Base-by-base conservation (phyloP, 2,113 vertebrate genomes). In the Brachirus orientalis region DNA sequence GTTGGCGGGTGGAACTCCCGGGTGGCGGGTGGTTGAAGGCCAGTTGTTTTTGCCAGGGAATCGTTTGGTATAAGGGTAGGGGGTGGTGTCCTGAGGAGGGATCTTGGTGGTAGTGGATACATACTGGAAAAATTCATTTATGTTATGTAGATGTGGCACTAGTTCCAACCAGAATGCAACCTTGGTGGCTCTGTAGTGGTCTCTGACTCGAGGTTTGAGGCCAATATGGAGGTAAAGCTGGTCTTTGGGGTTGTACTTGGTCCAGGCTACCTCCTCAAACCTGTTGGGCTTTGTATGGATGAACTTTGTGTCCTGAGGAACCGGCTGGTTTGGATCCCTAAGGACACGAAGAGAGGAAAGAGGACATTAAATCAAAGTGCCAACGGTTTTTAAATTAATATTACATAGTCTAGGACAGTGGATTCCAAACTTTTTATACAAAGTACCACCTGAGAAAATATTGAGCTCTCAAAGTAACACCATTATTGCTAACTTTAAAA, bases 91-190 rank as follows among this genome's bases (percentile, higher is more conserved):
- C 1, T 96, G 96, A 0, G 97, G 97, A 0, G 97, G 97, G 0
- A 98, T 96, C 84, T 97, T 98, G 3, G 97, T 98, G 35, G 97
- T 98, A 0, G 97, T 97, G 9, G 96, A 98, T 0, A 98, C 95
- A 0, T 98, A 98, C 11, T 96, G 95, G 80, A 98, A 96, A 18
- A 98, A 94, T 80, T 98, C 97, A 16, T 97, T 96, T 20, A 98
- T 88, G 72, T 97, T 97, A 88, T 99, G 97, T 50, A 99, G 89
- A 50, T 98, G 97, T 0, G 97, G 97, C 0, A 99, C 97, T 0
- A 99, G 91, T 41, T 99, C 97, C 56, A 98, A 68, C 97, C 97
- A 99, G 90, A 99, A 99, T 1, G 97, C 97, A 0, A 98, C 97
- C 78, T 99, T 98, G 10, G 97, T 98, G 2, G 97, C 97, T 0